phyloP scores from a whole-genome alignment of 2,888 invertebrate genomes.

The Dolomedes plantarius region DNA sequence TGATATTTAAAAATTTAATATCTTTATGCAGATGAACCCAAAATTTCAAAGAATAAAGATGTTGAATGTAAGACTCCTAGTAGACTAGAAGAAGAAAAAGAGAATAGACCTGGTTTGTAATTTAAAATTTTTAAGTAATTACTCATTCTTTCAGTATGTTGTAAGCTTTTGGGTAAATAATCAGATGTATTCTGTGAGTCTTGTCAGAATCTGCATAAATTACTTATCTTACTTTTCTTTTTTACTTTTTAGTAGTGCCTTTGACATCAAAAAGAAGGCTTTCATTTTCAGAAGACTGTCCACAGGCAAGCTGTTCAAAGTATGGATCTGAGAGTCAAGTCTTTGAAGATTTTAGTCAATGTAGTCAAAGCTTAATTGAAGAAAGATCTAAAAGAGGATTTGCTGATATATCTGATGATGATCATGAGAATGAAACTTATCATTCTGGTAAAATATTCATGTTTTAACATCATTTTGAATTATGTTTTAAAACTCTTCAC shows the following conservation, averaged over 20 bases:
- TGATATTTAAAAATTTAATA: no score
- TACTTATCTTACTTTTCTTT: neutral
- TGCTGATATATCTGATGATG: constrained; percentile 27
- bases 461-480: no score
- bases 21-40: no score
- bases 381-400: constrained; percentile 29
- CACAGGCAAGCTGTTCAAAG: neutral
- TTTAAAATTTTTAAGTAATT: no score
- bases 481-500: no score
- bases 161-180: no score
- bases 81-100: neutral
- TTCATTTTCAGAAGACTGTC: neutral
- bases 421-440: neutral
- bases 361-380: constrained; percentile 14
- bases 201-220: no score
- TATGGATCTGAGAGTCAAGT: neutral
- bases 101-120: neutral
- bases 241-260: constrained; percentile 6
- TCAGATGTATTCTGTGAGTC: no score
- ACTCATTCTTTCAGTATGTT: no score
- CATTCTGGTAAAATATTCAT: neutral
- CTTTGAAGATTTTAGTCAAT: neutral
- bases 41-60: neutral
- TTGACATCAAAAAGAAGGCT: constrained; percentile 23
- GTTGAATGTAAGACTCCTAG: neutral